Conservation (phyloP, 53 echinoderm and acorn worm genomes). For the Antedon mediterranea region DNA sequence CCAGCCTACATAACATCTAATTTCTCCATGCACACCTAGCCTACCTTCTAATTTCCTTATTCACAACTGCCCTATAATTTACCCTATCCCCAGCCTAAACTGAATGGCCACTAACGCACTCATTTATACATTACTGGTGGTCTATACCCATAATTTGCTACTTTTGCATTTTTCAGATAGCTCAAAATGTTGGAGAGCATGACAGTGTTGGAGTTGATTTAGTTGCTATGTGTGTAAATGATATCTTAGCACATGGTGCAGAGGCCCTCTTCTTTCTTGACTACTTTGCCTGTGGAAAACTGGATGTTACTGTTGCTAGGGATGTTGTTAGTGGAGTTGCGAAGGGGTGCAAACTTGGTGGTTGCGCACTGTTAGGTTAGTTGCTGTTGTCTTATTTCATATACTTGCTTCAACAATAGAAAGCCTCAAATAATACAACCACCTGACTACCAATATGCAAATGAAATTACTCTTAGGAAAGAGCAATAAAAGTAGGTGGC, state of each 20-base stretch:
- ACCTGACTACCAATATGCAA: no score
- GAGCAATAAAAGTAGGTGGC: no score
- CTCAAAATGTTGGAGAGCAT: conserved; percentile 54
- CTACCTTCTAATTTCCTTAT: background rate
- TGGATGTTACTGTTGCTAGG: conserved; percentile 51
- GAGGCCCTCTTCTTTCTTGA: conserved; percentile 92
- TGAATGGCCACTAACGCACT: background rate
- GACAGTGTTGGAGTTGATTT: conserved; percentile 65
- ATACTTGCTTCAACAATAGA: no score
- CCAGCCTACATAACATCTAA: background rate
- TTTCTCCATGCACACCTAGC: background rate
- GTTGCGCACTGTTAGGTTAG: conserved; percentile 87
- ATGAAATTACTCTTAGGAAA: no score
- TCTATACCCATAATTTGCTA: background rate
- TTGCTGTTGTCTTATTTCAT: no score
- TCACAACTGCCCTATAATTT: background rate
- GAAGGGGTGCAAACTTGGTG: conserved; percentile 66
- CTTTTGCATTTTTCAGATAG: conserved; percentile 40
- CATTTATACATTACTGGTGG: background rate
- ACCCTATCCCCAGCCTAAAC: background rate
- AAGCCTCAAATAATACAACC: no score
- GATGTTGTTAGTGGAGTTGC: conserved; percentile 79
- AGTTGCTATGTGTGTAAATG: conserved; percentile 97
- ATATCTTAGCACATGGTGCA: conserved; percentile 80
- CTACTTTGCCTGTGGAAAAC: conserved; percentile 80